Evolutionary conservation across 2,797 vertebrate species (phyloP), one percentile per base, ranked within the genome.

Genomic region (Botia kubotai): DNA sequence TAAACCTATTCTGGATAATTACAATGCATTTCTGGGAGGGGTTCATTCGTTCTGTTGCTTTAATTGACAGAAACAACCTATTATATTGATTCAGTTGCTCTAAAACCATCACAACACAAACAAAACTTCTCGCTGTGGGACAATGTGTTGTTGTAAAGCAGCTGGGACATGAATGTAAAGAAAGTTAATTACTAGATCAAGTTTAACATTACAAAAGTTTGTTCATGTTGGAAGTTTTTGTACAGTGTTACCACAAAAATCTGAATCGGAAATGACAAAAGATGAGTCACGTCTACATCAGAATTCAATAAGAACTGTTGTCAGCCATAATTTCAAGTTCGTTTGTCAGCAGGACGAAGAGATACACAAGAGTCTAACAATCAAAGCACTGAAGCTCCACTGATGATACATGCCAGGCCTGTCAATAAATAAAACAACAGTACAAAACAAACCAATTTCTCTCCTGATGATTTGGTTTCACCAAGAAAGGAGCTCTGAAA

Each of bases 391-490:
- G 19, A 26, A 60, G 75, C 48, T 43, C 62, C 57, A 52, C 16
- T 60, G 58, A 75, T 72, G 50, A 76, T 67, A 74, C 73, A 82
- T 79, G 71, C 77, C 71, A 71, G 58, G 26, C 13, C 78, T 82
- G 73, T 39, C 6, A 39, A 81, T 84, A 68, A 77, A 87, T 69
- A 75, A 79, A 82, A 76, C 67, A 82, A 14, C 43, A 80, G 67
- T 79, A 78, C 58, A 77, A 63, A 82, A 85, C 67, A 84, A 82
- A 84, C 62, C 65, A 26, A 60, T 57, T 82, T 48, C 62, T 82
- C 82, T 83, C 50, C 73, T 78, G 79, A 77, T 78, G 4, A 87
- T 77, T 77, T 71, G 74, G 82, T 75, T 84, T 83, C 72, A 23
- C 36, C 36, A n/a, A 11, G 43, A 39, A 79, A 72, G 65, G 26